These are phyloP conservation scores for Chydorus sphaericus DNA, from an alignment of 2,888 invertebrate genomes.

Conservation along the genomic window DNA sequence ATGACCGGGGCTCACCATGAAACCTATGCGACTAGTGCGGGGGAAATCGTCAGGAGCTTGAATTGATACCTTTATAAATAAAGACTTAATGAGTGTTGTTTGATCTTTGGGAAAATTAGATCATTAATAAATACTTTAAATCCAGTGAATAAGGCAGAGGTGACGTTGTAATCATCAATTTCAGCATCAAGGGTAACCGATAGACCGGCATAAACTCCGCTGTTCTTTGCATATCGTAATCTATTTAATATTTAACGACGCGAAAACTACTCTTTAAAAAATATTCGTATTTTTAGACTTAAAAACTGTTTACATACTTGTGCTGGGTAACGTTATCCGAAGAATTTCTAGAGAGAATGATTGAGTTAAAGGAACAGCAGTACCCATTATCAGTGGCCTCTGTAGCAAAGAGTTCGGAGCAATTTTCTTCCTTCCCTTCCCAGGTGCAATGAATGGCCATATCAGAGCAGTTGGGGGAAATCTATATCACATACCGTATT, in stretches of 20 bases:
- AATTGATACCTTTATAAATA: background rate
- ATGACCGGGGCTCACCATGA: slow-evolving; percentile 12
- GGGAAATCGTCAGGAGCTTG: slow-evolving; percentile 14
- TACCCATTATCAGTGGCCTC: slow-evolving; percentile 15
- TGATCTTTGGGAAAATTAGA: too few relatives aligned
- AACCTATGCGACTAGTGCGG: slow-evolving; percentile 3
- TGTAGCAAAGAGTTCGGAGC: slow-evolving; percentile 10
- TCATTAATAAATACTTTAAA: too few relatives aligned
- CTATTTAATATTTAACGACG: background rate
- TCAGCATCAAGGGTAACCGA: slow-evolving; percentile 6
- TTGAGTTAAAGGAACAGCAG: slow-evolving; percentile 16
- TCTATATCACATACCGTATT: too few relatives aligned
- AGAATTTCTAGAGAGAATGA: background rate
- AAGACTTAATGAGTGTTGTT: too few relatives aligned
- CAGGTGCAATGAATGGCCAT: slow-evolving; percentile 10
- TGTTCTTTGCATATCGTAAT: background rate
- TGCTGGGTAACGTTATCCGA: too few relatives aligned
- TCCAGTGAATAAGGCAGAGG: slow-evolving; percentile 11
- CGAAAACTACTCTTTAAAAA: too few relatives aligned
- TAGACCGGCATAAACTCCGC: slow-evolving; percentile 10
- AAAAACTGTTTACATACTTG: too few relatives aligned
- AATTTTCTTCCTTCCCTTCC: slow-evolving; percentile 11
- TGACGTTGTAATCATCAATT: slow-evolving; percentile 12
- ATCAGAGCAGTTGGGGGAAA: slow-evolving; percentile 13
- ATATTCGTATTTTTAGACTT: too few relatives aligned